Evolutionary conservation across 2,888 invertebrate genomes (phyloP), one percentile per base, ranked within the genome.

Genomic region (Agonopterix heracliana): DNA sequence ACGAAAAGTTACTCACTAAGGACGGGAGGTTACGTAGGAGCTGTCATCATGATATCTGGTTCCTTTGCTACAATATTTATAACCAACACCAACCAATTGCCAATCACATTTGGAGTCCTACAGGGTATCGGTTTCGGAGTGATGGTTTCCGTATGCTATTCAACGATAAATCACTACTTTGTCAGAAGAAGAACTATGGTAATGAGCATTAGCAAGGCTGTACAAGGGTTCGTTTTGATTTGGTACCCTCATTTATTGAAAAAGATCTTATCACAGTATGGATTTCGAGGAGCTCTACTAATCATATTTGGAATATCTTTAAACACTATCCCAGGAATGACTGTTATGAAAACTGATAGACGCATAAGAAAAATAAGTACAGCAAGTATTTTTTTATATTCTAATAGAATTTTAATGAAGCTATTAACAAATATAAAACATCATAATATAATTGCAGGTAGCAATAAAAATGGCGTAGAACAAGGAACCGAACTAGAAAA

Each of bases 41-140:
- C 91, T 0, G 13, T 81, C 0, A 58, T 91, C 9, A 89, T 89
- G 58, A 75, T 85, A 11, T 11, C 81, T 1, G 91, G 92, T 46
- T 89, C 91, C 17, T 78, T 91, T 41, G 62, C 82, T 34, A 83
- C 89, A 0, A 84, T 91, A 34, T 86, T 90, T 45, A 90, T 91
- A 42, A 80, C 83, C 0, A 90, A 84, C 57, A 82, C 90, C 10
- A 81, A 81, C 52, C 90, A 92, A 60, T 73, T 93, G 54, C 86
- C 91, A 1, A 54, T 91, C 1, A 87, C 90, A 1, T 92, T 90
- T 68, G 90, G 91, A 42, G 61, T 90, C 1, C 63, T 91, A 5
- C 90, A 91, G 81, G 91, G 91, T 58, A 71, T 92, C 12, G 93
- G 93, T 5, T 89, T 92, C 46, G 93, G 93, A 7, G 79, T 93